Evolutionary conservation across 2,113 vertebrate species (phyloP).

Genomic region (Ictidomys tridecemlineatus): DNA sequence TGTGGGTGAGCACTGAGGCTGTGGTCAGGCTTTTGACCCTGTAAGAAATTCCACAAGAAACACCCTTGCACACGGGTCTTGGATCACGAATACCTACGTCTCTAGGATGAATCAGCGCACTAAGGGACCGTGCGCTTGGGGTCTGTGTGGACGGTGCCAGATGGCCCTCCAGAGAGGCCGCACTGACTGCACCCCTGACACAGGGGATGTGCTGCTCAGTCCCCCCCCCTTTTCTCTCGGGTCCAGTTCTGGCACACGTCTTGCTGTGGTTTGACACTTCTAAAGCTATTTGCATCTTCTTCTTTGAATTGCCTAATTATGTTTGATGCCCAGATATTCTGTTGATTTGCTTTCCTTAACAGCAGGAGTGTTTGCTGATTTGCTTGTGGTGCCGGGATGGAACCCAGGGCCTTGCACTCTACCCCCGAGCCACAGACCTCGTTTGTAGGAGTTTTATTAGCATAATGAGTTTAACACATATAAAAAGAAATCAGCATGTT

Average conservation of each 20-base stretch:
- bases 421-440: neutral
- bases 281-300: no score
- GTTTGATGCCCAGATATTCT: neutral
- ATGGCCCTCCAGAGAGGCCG: no score
- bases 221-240: neutral
- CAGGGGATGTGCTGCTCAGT: no score
- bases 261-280: neutral
- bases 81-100: no score
- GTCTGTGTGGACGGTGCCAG: no score
- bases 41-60: neutral
- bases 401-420: neutral
- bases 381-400: neutral
- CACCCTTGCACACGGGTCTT: neutral
- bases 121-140: neutral
- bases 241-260: neutral
- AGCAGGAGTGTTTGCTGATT: neutral
- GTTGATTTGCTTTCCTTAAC: neutral
- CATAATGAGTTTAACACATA: neutral
- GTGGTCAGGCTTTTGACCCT: neutral
- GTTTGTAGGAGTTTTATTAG: neutral
- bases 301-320: no score
- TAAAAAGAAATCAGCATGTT: no score
- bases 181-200: no score
- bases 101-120: neutral
- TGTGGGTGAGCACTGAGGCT: rapidly evolving